Evolutionary conservation across 2,888 invertebrate species (phyloP).

Genomic region (Drosophila ochracea): DNA sequence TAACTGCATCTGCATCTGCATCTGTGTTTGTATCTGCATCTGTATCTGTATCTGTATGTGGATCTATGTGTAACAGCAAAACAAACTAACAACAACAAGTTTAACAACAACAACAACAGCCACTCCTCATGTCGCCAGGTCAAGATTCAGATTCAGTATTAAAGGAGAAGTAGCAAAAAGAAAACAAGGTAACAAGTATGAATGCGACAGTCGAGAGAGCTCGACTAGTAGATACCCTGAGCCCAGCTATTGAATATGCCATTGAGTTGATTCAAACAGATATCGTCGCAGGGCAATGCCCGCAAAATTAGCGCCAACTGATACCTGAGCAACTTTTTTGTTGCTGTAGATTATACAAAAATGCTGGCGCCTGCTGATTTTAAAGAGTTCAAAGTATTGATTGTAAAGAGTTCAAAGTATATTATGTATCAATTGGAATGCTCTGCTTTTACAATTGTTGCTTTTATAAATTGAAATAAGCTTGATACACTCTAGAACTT

Average conservation of each 20-base stretch:
- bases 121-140: conserved; percentile 44
- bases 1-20: conserved; percentile 23
- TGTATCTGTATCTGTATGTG: conserved; percentile 21
- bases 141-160: conserved; percentile 35
- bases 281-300: not conserved
- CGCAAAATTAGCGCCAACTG: not conserved
- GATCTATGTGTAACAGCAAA: conserved; percentile 54
- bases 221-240: not conserved
- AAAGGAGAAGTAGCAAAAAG: conserved; percentile 26
- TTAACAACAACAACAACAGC: conserved; percentile 41
- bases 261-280: not conserved
- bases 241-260: not conserved
- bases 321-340: not conserved
- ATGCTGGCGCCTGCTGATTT: not conserved
- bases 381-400: not conserved
- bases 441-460: not conserved
- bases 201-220: not conserved
- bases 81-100: conserved; percentile 22
- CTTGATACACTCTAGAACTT: not conserved
- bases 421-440: not conserved
- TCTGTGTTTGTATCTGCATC: conserved; percentile 5
- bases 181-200: conserved; percentile 30
- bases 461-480: not conserved
- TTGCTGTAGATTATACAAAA: not conserved
- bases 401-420: not conserved